Percentiles rank a stretch among this genome's conserved stretches.
These are phyloP conservation scores for Echinometra lucunter DNA, from an alignment of 53 echinoderm and acorn worm genomes.

Conservation along the genomic window DNA sequence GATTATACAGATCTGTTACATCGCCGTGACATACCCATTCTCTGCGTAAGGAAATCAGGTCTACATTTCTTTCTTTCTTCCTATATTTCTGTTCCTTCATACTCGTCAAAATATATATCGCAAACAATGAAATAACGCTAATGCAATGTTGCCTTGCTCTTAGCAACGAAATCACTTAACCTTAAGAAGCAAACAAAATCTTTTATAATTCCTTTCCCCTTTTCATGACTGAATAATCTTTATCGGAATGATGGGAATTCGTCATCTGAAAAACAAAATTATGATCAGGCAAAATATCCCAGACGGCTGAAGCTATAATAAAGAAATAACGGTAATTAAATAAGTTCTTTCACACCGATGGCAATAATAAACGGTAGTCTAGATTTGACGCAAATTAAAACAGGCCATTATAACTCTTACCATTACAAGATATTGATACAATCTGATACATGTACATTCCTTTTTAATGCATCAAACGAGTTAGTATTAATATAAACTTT, in stretches of 20 bases:
- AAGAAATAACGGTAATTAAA: background rate
- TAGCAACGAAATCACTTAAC: background rate
- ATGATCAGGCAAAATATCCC: background rate
- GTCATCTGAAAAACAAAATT: background rate
- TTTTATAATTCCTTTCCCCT: background rate
- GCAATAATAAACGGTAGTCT: background rate
- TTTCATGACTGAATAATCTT: background rate
- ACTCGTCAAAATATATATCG: background rate
- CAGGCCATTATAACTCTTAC: background rate
- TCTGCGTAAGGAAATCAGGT: background rate
- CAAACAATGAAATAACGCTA: background rate
- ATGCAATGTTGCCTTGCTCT: too few species aligned
- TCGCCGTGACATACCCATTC: background rate
- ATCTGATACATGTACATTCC: background rate
- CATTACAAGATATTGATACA: background rate
- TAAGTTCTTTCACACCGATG: background rate
- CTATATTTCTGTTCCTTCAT: background rate
- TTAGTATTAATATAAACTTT: background rate
- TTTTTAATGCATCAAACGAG: background rate
- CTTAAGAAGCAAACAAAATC: background rate
- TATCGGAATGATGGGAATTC: background rate
- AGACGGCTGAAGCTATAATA: background rate
- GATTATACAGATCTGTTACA: constrained; percentile 18
- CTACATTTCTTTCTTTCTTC: background rate
- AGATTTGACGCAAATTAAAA: background rate